A percentile compares a stretch with the other conserved stretches of the same genome.
Evolutionary conservation across 2,113 vertebrate genomes (phyloP).

Genomic region (Dicaeum eximium): DNA sequence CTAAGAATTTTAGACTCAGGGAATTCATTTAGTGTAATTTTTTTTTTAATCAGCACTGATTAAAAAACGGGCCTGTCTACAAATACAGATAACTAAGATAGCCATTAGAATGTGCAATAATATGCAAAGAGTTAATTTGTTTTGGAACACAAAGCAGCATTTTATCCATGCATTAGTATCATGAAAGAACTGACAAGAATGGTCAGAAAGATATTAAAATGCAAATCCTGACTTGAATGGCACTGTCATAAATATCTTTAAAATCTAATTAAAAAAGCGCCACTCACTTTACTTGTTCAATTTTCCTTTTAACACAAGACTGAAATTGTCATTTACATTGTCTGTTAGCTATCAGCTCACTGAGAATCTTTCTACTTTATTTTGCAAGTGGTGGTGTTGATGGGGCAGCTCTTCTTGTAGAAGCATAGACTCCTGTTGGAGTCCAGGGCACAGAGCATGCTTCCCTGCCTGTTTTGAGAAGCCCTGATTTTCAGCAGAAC

Average conservation of each 20-base stretch:
- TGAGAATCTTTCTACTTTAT: background rate
- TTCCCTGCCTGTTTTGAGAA: too few species aligned
- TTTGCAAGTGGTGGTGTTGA: background rate
- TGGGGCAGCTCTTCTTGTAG: background rate
- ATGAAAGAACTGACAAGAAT: background rate
- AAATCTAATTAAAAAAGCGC: background rate
- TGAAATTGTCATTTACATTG: background rate
- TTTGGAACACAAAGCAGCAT: background rate
- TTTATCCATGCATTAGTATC: background rate
- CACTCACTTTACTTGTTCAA: background rate
- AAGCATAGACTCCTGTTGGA: too few species aligned
- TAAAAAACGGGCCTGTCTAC: background rate
- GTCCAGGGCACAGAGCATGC: too few species aligned
- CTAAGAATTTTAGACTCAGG: background rate
- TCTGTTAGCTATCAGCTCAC: background rate
- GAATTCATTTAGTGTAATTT: background rate
- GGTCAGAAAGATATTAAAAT: background rate
- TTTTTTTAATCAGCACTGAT: background rate
- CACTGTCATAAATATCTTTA: background rate
- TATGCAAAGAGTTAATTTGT: background rate
- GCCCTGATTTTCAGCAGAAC: too few species aligned
- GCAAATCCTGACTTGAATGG: background rate
- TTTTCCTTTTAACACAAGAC: background rate
- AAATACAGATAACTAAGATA: background rate
- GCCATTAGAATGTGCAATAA: background rate